phyloP scores from a whole-genome alignment of 2,113 vertebrate species.

The Vombatus ursinus region DNA sequence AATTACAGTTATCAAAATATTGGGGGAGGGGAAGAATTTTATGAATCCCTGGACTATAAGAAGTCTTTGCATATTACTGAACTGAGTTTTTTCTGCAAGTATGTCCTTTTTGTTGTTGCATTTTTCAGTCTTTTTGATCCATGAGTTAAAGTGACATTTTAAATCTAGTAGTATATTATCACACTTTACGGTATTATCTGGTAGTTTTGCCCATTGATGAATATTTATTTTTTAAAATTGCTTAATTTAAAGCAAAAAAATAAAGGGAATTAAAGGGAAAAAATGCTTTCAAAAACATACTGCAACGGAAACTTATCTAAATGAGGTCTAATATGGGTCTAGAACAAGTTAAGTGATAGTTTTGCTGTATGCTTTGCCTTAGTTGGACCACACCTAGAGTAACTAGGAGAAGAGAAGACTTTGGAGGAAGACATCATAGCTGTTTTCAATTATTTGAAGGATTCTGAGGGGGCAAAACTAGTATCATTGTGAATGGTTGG shows the following conservation, averaged over 20 bases:
- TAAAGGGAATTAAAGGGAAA: too few relatives aligned
- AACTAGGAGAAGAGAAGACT: background rate
- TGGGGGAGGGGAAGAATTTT: background rate
- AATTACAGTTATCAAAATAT: background rate
- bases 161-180: background rate
- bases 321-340: background rate
- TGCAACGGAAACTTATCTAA: background rate
- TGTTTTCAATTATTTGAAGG: background rate
- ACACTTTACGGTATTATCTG: background rate
- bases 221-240: background rate
- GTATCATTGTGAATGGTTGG: background rate
- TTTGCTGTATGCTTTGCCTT: background rate
- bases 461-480: background rate
- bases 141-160: background rate
- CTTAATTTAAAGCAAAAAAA: too few relatives aligned
- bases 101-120: background rate
- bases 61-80: background rate
- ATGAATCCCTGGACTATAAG: background rate
- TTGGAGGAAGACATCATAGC: too few relatives aligned
- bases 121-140: background rate
- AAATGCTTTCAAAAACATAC: too few relatives aligned
- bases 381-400: background rate
- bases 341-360: background rate
- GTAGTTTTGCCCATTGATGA: background rate
- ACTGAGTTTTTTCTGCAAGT: too few relatives aligned